Conservation (phyloP, 2,888 invertebrate species). For the Ramazzottius varieornatus region DNA sequence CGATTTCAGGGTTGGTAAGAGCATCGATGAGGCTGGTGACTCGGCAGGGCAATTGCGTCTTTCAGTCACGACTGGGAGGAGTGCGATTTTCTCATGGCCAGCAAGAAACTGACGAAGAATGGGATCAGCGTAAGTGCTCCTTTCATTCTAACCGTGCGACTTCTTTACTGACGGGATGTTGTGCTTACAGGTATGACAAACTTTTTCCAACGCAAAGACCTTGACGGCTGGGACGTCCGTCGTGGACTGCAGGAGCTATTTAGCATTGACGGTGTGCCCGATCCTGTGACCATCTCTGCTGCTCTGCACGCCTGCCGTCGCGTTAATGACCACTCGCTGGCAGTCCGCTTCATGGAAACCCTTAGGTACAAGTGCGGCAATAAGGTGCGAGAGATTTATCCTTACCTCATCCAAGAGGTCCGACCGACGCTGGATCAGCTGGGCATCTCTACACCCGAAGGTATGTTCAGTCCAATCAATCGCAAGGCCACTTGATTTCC, state of each 20-base stretch:
- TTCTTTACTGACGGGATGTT: background rate
- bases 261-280: constrained; percentile 65
- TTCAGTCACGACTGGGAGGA: constrained; percentile 1
- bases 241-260: constrained; percentile 32
- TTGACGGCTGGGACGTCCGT: constrained; percentile 80
- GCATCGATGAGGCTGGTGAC: too few relatives aligned
- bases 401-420: constrained; percentile 64
- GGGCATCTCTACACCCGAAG: constrained; percentile 67
- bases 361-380: constrained; percentile 61
- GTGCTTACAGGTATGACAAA: constrained; percentile 16
- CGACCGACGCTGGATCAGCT: constrained; percentile 70
- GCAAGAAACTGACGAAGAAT: constrained; percentile 50
- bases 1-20: too few relatives aligned
- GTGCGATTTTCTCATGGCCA: background rate
- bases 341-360: constrained; percentile 69
- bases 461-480: too few relatives aligned
- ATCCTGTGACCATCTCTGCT: constrained; percentile 60
- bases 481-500: too few relatives aligned
- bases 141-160: background rate
- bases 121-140: constrained; percentile 47
- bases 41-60: too few relatives aligned
- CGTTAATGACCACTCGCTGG: constrained; percentile 73
- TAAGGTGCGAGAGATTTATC: constrained; percentile 47
- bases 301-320: constrained; percentile 68
- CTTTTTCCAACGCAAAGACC: constrained; percentile 56